These are phyloP conservation scores for Penaeus indicus DNA, from an alignment of 1,140 invertebrate species.

Conservation along the genomic window DNA sequence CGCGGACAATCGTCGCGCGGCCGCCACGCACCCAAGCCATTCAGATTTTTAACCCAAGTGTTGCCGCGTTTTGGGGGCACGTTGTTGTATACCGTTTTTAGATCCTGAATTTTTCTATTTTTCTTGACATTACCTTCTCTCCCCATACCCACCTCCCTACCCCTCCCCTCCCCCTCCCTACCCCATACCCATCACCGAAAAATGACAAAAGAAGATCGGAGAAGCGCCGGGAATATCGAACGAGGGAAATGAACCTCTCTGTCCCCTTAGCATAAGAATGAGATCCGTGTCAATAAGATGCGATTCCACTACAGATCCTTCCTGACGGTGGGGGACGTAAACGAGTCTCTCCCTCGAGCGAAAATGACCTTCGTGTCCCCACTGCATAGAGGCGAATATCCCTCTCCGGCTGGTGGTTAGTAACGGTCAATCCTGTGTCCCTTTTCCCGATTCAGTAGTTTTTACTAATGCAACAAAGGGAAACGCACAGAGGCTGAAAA, in stretches of 20 bases:
- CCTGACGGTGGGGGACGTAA: conserved; percentile 5
- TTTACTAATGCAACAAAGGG: conserved; percentile 53
- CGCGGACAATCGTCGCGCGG: conserved; percentile 45
- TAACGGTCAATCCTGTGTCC: conserved; percentile 38
- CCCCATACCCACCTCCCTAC: too few relatives aligned
- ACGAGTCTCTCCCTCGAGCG: not conserved
- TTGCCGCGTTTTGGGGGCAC: conserved; percentile 4
- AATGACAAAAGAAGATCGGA: too few relatives aligned
- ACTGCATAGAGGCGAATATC: not conserved
- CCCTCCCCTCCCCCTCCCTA: too few relatives aligned
- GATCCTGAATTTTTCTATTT: too few relatives aligned
- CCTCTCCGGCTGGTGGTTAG: not conserved
- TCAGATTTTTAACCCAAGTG: conserved; percentile 46
- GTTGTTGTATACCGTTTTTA: not conserved
- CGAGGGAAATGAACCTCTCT: too few relatives aligned
- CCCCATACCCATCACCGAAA: too few relatives aligned
- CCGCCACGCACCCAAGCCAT: conserved; percentile 35
- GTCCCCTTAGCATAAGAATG: too few relatives aligned
- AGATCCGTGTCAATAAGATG: too few relatives aligned
- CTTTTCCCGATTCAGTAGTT: conserved; percentile 53
- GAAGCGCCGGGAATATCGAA: too few relatives aligned
- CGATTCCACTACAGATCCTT: too few relatives aligned
- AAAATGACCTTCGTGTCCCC: not conserved
- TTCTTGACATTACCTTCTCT: too few relatives aligned
- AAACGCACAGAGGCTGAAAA: not conserved